Conservation (phyloP, 1,140 invertebrate species). For the Drosophila orosa region DNA sequence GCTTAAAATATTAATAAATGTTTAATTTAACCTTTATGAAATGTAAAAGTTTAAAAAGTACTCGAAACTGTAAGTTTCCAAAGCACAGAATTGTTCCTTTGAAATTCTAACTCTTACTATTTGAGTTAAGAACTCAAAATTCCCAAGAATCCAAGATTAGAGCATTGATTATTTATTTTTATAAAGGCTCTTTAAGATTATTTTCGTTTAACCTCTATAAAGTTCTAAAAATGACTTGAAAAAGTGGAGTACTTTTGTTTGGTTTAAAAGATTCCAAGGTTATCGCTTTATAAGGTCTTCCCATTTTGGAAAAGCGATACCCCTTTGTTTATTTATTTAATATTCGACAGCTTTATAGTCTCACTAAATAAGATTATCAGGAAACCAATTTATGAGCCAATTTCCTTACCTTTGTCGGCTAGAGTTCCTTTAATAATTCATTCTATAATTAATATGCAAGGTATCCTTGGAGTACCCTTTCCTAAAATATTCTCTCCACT, state of each 20-base stretch:
- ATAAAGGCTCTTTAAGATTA: background rate
- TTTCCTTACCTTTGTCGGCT: constrained; percentile 17
- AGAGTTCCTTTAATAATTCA: constrained; percentile 3
- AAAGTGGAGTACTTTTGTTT: background rate
- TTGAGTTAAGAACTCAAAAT: background rate
- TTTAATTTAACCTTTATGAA: background rate
- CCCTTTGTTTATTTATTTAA: constrained; percentile 30
- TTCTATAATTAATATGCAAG: background rate
- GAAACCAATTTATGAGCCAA: constrained; percentile 32
- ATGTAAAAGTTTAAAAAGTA: too few relatives aligned
- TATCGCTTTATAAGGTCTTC: background rate
- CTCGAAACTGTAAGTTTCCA: fast-evolving
- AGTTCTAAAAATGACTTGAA: background rate
- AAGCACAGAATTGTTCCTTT: background rate
- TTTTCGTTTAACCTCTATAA: background rate
- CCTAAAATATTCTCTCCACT: background rate
- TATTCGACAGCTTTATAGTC: constrained; percentile 14
- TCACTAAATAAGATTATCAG: constrained; percentile 22
- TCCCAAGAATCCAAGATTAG: background rate
- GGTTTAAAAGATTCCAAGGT: background rate
- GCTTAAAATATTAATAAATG: background rate
- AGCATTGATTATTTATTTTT: background rate
- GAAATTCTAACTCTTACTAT: background rate
- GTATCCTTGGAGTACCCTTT: background rate
- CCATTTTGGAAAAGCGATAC: background rate